Percentiles rank a stretch among this genome's conserved stretches.
Evolutionary conservation across 2,797 vertebrate genomes (phyloP).

Genomic region (Delichon dasypus): DNA sequence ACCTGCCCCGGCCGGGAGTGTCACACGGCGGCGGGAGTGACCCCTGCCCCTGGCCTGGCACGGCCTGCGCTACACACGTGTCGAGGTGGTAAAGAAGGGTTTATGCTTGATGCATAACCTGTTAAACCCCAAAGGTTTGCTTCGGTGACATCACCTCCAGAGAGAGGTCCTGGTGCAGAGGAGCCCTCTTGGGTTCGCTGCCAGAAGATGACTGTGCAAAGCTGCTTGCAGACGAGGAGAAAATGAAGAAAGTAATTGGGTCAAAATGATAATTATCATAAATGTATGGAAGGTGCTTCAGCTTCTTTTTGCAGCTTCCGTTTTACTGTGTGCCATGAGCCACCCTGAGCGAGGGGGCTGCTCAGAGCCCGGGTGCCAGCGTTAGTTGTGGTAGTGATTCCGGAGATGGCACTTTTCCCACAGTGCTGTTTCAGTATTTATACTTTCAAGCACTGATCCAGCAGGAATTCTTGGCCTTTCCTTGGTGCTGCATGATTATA

Average conservation of each 20-base stretch:
- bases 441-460: neutral
- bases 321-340: neutral
- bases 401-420: neutral
- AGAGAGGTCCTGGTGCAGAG: neutral
- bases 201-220: slow-evolving; percentile 43
- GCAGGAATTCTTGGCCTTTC: neutral
- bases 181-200: neutral
- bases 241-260: neutral
- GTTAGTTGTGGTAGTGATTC: neutral
- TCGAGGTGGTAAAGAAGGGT: neutral
- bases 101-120: accelerated
- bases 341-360: neutral
- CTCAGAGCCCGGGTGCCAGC: neutral
- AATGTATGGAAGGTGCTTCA: neutral
- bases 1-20: accelerated
- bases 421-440: neutral
- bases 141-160: neutral
- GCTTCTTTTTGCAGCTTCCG: neutral
- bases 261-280: neutral
- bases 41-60: neutral
- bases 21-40: accelerated
- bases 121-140: neutral
- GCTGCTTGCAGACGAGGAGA: neutral
- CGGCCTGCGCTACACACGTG: accelerated
- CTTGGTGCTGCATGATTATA: neutral